phyloP scores from a whole-genome alignment of 2,888 invertebrate genomes.

The Neoascia interrupta region DNA sequence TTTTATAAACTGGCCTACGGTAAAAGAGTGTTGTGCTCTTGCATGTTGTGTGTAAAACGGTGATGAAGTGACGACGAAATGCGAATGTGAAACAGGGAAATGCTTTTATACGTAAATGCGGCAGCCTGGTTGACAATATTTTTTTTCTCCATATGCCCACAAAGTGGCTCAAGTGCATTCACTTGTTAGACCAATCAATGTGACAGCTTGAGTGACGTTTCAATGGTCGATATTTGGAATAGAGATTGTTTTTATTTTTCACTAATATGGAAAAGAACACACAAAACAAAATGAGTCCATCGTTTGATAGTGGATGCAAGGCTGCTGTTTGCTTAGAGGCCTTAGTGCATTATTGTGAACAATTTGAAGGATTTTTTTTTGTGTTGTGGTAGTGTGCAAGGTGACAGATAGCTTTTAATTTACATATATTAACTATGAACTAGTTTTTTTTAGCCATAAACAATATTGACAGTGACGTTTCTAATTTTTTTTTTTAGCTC shows the following conservation, averaged over 20 bases:
- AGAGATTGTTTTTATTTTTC: conserved; percentile 13
- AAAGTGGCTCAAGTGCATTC: conserved; percentile 70
- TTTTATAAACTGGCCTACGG: too few species aligned
- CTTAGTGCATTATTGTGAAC: conserved; percentile 25
- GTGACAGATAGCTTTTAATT: too few species aligned
- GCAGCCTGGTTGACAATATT: conserved; percentile 30
- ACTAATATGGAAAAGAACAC: conserved; percentile 17
- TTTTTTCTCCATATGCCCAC: conserved; percentile 27
- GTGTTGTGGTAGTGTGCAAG: too few species aligned
- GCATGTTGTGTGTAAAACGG: conserved; percentile 34
- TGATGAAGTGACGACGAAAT: conserved; percentile 33
- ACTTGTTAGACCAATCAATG: conserved; percentile 70
- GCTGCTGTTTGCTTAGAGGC: conserved; percentile 6
- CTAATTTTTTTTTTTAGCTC: too few species aligned
- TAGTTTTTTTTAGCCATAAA: too few species aligned
- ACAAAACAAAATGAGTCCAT: not conserved
- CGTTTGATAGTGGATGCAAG: not conserved
- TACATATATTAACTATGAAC: too few species aligned
- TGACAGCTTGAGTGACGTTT: conserved; percentile 68
- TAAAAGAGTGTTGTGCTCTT: not conserved
- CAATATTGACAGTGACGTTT: too few species aligned
- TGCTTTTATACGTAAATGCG: conserved; percentile 62
- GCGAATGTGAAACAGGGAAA: conserved; percentile 68
- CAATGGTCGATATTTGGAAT: conserved; percentile 68
- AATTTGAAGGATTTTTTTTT: conserved; percentile 8